Percentiles rank a stretch among this genome's conserved stretches.
These are phyloP conservation scores for Mycetomoellerius zeteki DNA, from an alignment of 1,140 invertebrate species.

Conservation along the genomic window DNA sequence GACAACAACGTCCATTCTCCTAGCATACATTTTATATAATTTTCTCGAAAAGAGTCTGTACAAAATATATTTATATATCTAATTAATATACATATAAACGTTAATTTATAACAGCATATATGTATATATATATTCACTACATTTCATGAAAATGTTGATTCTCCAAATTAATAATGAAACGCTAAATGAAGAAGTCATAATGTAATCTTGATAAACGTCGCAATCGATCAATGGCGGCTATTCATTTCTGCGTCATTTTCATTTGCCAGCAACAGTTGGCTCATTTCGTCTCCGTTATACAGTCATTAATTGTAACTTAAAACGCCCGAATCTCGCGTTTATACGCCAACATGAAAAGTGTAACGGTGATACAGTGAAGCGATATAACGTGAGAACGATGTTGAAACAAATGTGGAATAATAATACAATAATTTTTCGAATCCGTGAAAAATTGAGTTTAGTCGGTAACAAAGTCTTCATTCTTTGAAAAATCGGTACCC, in stretches of 20 bases:
- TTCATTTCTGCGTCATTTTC: constrained; percentile 30
- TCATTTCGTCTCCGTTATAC: constrained; percentile 29
- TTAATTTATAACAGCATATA: not conserved
- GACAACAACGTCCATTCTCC: not conserved
- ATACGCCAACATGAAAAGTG: constrained; percentile 6
- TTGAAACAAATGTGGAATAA: not conserved
- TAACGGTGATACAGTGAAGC: not conserved
- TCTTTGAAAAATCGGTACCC: not conserved
- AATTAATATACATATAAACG: not conserved
- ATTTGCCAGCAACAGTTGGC: constrained; percentile 36
- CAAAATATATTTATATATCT: not conserved
- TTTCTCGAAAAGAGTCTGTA: not conserved
- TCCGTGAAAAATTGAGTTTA: not conserved
- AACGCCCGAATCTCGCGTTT: not conserved
- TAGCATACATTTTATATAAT: not conserved
- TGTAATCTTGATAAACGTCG: constrained; percentile 17
- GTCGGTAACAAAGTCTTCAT: not conserved
- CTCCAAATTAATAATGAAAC: not conserved
- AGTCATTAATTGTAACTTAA: constrained; percentile 33
- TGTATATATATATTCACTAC: not conserved
- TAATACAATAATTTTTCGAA: not conserved
- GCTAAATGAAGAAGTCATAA: constrained; percentile 7
- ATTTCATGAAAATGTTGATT: constrained; percentile 13
- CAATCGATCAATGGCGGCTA: not conserved
- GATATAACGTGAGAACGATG: constrained; percentile 10